Conservation (phyloP, 2,797 vertebrate genomes). For the Bufotes viridis region DNA sequence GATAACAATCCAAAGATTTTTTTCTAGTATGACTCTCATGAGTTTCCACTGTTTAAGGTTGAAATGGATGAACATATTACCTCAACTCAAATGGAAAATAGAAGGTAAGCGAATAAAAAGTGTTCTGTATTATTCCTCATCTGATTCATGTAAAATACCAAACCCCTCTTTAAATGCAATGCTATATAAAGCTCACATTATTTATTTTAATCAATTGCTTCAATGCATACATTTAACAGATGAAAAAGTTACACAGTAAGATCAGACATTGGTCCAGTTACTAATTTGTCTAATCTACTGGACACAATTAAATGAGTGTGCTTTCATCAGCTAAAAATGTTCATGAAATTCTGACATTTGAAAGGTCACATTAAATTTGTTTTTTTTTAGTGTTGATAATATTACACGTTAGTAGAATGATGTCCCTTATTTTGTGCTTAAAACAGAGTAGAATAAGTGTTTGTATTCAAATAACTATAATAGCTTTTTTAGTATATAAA, state of each 20-base stretch:
- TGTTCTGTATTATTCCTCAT: slow-evolving; percentile 32
- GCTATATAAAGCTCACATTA: slow-evolving; percentile 32
- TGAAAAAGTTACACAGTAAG: background rate
- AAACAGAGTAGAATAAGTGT: background rate
- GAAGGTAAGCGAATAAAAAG: slow-evolving; percentile 51
- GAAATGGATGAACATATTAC: slow-evolving; percentile 40
- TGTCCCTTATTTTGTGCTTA: background rate
- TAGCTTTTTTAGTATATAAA: background rate
- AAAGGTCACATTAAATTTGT: background rate
- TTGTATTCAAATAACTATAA: background rate
- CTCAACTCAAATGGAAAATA: slow-evolving; percentile 45
- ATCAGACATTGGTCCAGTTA: background rate
- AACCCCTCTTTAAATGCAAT: background rate
- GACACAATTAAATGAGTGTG: slow-evolving; percentile 5
- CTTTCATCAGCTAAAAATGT: background rate
- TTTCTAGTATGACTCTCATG: slow-evolving; percentile 26
- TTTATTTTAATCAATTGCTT: slow-evolving; percentile 50
- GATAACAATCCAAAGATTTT: slow-evolving; percentile 42
- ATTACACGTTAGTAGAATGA: background rate
- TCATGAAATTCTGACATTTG: slow-evolving; percentile 26
- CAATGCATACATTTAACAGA: slow-evolving; percentile 31
- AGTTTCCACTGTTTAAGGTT: slow-evolving; percentile 41
- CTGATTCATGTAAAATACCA: slow-evolving; percentile 17
- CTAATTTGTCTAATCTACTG: slow-evolving; percentile 36
- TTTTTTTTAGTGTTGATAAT: background rate